Evolutionary conservation across 1,140 invertebrate species (phyloP).

Genomic region (Brachionus manjavacas): DNA sequence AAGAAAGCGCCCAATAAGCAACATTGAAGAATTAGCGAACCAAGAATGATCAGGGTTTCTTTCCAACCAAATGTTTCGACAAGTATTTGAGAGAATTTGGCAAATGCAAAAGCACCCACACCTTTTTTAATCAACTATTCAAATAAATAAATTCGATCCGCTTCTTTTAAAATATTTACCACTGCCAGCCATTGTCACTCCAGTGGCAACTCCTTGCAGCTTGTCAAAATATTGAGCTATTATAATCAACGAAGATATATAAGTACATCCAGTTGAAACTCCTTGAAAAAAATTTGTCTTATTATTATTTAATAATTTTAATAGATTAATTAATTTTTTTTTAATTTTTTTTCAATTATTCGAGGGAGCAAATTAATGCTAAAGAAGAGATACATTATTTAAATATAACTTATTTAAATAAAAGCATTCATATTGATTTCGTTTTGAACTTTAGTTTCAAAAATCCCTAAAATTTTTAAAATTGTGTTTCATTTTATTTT

Average conservation of each 20-base stretch:
- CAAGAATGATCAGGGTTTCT: conserved; percentile 42
- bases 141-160: neutral
- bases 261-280: conserved; percentile 15
- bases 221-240: conserved; percentile 88
- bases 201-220: conserved; percentile 80
- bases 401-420: no score
- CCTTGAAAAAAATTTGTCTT: conserved; percentile 52
- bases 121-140: conserved; percentile 44
- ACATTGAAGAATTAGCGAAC: conserved; percentile 24
- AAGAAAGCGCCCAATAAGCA: conserved; percentile 29
- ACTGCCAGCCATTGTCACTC: conserved; percentile 65
- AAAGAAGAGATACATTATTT: no score
- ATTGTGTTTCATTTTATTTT: no score
- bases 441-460: no score
- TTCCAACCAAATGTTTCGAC: conserved; percentile 51
- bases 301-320: neutral
- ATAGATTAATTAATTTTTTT: neutral
- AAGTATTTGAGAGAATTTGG: conserved; percentile 48
- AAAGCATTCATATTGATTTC: no score
- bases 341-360: no score
- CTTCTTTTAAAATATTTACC: conserved; percentile 44
- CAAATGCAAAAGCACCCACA: conserved; percentile 52
- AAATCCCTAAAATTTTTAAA: no score
- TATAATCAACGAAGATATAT: conserved; percentile 68
- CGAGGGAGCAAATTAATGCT: no score